Evolutionary conservation across 2,113 vertebrate species (phyloP).

Genomic region (Cololabis saira): DNA sequence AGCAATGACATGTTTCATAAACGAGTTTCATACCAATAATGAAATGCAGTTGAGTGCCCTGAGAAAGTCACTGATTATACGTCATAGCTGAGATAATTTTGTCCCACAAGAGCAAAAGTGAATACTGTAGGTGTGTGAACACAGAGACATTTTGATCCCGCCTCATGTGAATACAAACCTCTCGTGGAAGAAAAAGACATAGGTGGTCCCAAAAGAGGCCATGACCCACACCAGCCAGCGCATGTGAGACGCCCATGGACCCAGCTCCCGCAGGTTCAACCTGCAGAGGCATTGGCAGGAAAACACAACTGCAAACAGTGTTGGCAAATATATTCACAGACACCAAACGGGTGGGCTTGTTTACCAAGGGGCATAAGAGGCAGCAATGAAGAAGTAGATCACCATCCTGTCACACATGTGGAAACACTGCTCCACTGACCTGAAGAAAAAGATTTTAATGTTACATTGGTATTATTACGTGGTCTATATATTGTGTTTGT

Average conservation of each 20-base stretch:
- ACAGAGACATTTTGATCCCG: background rate
- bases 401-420: conserved; percentile 97
- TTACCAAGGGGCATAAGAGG: conserved; percentile 95
- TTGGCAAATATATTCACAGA: background rate
- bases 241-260: conserved; percentile 96
- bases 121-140: too few relatives aligned
- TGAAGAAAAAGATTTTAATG: conserved; percentile 55
- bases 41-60: too few relatives aligned
- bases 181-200: conserved; percentile 96
- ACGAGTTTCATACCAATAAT: too few relatives aligned
- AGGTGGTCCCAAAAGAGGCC: conserved; percentile 89
- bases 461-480: background rate
- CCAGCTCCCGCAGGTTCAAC: conserved; percentile 93
- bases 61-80: too few relatives aligned
- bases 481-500: background rate
- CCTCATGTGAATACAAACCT: conserved; percentile 71
- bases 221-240: conserved; percentile 98
- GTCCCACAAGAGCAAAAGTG: too few relatives aligned
- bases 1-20: too few relatives aligned
- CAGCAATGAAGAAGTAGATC: conserved; percentile 97
- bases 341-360: conserved; percentile 1
- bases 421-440: conserved; percentile 91
- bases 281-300: conserved; percentile 62
- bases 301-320: background rate
- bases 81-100: too few relatives aligned